phyloP scores from a whole-genome alignment of 1,140 invertebrate species.

The Atta texana region DNA sequence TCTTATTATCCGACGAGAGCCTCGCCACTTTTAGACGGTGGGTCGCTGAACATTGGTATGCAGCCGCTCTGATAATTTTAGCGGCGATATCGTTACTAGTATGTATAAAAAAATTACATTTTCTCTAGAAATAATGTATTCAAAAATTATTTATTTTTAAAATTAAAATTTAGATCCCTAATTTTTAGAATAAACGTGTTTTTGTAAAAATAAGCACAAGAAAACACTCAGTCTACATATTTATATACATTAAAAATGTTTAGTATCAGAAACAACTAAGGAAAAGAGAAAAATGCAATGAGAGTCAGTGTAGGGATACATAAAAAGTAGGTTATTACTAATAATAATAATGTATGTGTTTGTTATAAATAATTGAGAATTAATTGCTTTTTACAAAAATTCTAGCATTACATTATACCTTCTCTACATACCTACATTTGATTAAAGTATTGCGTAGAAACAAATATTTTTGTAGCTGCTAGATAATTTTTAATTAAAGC shows the following conservation, averaged over 20 bases:
- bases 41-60: conserved; percentile 95
- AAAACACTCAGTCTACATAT: not conserved
- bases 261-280: conserved; percentile 76
- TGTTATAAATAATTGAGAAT: conserved; percentile 4
- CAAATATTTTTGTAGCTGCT: conserved; percentile 25
- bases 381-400: conserved; percentile 26
- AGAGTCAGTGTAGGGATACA: conserved; percentile 79
- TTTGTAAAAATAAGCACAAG: not conserved
- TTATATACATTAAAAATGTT: conserved; percentile 59
- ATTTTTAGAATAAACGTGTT: not conserved
- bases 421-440: not conserved
- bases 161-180: not conserved
- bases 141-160: conserved; percentile 14
- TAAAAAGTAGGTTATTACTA: conserved; percentile 35
- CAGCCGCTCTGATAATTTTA: conserved; percentile 91
- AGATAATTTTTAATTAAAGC: conserved; percentile 15
- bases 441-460: conserved; percentile 28
- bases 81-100: conserved; percentile 92
- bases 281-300: conserved; percentile 74
- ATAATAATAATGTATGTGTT: not conserved
- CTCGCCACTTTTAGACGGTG: conserved; percentile 94
- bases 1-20: conserved; percentile 95
- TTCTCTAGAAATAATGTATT: not conserved
- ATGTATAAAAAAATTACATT: conserved; percentile 82
- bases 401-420: not conserved